Evolutionary conservation across 2,113 vertebrate genomes (phyloP), one percentile per base, ranked within the genome.

Genomic region (Caretta caretta): DNA sequence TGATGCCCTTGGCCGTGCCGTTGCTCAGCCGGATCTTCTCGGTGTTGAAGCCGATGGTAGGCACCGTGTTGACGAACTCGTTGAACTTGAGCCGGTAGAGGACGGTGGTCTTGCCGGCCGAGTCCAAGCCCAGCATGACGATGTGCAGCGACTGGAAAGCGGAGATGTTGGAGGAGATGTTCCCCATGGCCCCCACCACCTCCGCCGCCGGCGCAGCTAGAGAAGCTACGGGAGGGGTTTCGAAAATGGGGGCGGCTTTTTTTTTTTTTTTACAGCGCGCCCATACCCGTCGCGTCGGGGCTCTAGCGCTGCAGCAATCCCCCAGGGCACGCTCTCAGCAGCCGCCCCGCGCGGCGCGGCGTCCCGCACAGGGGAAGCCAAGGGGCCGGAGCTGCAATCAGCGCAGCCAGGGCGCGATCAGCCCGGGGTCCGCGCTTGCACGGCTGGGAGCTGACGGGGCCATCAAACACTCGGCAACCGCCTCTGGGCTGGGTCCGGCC

Each of bases 81-180:
- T 99, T 99, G 95, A 99, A 99, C 97, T 99, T 99, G 50, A 99
- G 98, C 59, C 99, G 97, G 97, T 99, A 99, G 0, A 99, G 99
- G 48, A 99, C 99, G 0, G 99, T 99, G 91, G 99, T 99, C 96
- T 99, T 99, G 51, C 99, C 99, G 6, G 99, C 99, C 8, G 99
- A 99, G 96, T 99, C 99, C 98, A 99, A 95, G 69, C 99, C 99
- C 97, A 99, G 98, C 99, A 99, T 99, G 96, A 99, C 99, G 94
- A 99, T 99, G 97, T 99, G 99, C 25, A 99, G 98, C 4, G 99
- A 99, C 98, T 99, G 99, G 98, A 99, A 99, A 94, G 99, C 99
- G 56, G 99, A 99, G 96, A 99, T 99, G 98, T 99, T 99, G 97
- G 99, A 99, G 87, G 99, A 99, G 97, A 99, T 99, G 98, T 99